phyloP scores from a whole-genome alignment of 2,797 vertebrate species.

The Prunella strophiata region DNA sequence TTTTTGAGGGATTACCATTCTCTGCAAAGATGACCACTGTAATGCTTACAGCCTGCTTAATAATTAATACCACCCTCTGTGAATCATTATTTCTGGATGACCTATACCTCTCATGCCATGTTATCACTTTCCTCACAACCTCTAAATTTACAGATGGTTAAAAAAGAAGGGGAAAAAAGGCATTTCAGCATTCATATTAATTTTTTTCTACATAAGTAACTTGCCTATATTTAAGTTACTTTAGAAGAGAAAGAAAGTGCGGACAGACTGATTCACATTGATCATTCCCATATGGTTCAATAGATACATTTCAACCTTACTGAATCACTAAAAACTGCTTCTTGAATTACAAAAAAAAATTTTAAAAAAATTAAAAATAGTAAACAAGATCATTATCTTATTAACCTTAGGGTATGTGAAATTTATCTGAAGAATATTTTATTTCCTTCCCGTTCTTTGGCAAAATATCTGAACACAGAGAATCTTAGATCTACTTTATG shows the following conservation, averaged over 20 bases:
- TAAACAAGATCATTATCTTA: slow-evolving; percentile 26
- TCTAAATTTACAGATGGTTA: neutral
- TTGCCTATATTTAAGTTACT: slow-evolving; percentile 30
- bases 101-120: neutral
- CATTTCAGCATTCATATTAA: slow-evolving; percentile 10
- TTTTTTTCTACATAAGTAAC: slow-evolving; percentile 35
- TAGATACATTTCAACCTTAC: slow-evolving; percentile 53
- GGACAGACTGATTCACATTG: slow-evolving; percentile 39
- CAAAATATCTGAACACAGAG: slow-evolving; percentile 71
- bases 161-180: fast-evolving
- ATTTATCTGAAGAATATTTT: slow-evolving; percentile 77
- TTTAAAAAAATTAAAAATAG: neutral
- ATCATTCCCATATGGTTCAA: slow-evolving; percentile 58
- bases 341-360: slow-evolving; percentile 70
- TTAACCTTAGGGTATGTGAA: slow-evolving; percentile 76
- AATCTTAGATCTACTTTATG: slow-evolving; percentile 75
- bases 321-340: slow-evolving; percentile 57
- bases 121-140: neutral
- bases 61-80: neutral
- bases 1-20: slow-evolving; percentile 5
- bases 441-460: slow-evolving; percentile 26
- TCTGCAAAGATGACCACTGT: neutral
- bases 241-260: slow-evolving; percentile 53
- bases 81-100: neutral
- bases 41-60: slow-evolving; percentile 37